These are phyloP conservation scores for Epinephelus malabaricus DNA, from an alignment of 2,797 vertebrate genomes.

Conservation along the genomic window DNA sequence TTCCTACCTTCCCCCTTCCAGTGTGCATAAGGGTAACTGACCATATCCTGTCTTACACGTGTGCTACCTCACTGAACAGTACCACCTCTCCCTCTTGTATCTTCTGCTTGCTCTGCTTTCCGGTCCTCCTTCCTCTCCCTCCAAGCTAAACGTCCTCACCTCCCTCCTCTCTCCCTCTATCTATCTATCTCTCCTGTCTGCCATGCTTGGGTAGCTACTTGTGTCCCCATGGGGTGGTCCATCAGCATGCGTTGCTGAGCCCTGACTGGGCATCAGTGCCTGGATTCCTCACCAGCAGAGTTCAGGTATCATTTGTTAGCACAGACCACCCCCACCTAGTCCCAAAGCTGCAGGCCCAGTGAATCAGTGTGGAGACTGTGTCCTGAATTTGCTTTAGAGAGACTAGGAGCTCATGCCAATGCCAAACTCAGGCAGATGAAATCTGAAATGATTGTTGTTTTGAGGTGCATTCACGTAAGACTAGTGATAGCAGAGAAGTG, in stretches of 20 bases:
- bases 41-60: constrained; percentile 73
- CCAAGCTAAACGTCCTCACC: constrained; percentile 28
- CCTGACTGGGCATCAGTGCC: constrained; percentile 68
- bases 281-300: constrained; percentile 54
- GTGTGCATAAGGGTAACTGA: constrained; percentile 71
- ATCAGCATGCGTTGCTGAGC: constrained; percentile 68
- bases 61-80: constrained; percentile 31
- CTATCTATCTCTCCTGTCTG: constrained; percentile 30
- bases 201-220: constrained; percentile 69
- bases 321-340: constrained; percentile 34
- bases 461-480: too few species aligned
- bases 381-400: constrained; percentile 39
- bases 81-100: constrained; percentile 42
- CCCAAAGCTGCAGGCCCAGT: constrained; percentile 45
- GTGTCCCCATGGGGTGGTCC: constrained; percentile 61
- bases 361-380: constrained; percentile 40
- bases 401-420: not conserved
- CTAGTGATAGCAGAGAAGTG: not conserved
- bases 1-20: constrained; percentile 21
- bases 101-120: constrained; percentile 40
- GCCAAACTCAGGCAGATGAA: constrained; percentile 2
- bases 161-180: not conserved
- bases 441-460: not conserved
- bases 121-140: constrained; percentile 30
- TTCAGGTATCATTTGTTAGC: constrained; percentile 77